Base-by-base conservation (phyloP, 2,888 invertebrate genomes). In the Cantharis lateralis region DNA sequence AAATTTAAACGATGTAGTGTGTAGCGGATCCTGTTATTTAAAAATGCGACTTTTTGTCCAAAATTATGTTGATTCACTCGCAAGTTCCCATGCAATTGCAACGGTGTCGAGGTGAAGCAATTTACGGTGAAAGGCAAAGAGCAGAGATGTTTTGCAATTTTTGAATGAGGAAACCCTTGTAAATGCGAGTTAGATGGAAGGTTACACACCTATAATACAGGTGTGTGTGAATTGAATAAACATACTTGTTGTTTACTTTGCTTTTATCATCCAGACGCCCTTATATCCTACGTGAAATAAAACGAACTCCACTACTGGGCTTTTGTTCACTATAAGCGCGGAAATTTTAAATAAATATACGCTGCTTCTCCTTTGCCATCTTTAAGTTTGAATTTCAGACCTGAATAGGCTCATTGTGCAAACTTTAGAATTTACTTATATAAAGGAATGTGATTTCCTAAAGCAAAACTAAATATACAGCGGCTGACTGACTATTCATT, bases 271-370 rank as follows among this genome's bases (percentile, higher is more conserved):
- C 13, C 24, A 15, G 64, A 66, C 64, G 64, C 64, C 64, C 64
- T 66, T 66, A 66, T 24, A 66, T 20, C 10, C 15, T 15, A 28
- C 68, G 32, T 28, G 24, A 68, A 68, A 68, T 68, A 48, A 70
- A 70, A 70, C 48, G 32, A 70, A 70, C 70, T 48, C 70, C 16
- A 32, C 18, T 18, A 10, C 48, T 69, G 28, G 16, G 32, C 61
- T 61, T 70, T 70, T 32, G 32, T 70, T 61, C 15, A 15, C n/a
- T 32, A 18, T 13, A 70, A 70, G 70, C 70, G 18, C 32, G 61
- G 32, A 70, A 70, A 70, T 70, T 70, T 70, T 70, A 70, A 70
- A 70, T 70, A 70, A 70, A 70, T 70, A 70, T 61, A 66, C 64
- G 64, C 24, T 70, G 18, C 70, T 28, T 48, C 18, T 48, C 70